Evolutionary conservation across 2,113 vertebrate species (phyloP).

Genomic region (Agelaius tricolor): DNA sequence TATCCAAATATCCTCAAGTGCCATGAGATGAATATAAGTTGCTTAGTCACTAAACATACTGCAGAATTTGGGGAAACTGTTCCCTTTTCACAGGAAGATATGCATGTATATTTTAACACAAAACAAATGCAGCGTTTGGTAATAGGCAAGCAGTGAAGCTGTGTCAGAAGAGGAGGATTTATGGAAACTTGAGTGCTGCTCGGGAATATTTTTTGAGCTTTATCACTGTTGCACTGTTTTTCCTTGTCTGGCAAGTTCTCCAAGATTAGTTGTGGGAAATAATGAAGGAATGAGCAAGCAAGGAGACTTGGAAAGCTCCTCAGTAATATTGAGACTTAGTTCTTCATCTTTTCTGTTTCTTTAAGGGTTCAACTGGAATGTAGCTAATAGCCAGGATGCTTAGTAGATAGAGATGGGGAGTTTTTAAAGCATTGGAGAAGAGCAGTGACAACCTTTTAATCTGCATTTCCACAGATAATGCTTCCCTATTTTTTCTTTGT

Average conservation of each 20-base stretch:
- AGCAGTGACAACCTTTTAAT: background rate
- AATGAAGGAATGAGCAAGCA: background rate
- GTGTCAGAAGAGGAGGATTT: background rate
- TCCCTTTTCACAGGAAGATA: background rate
- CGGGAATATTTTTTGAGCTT: background rate
- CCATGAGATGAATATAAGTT: background rate
- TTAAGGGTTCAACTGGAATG: background rate
- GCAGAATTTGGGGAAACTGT: background rate
- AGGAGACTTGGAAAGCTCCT: background rate
- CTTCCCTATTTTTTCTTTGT: background rate
- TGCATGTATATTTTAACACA: background rate
- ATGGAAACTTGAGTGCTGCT: background rate
- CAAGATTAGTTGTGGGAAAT: background rate
- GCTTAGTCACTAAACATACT: background rate
- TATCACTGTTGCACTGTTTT: background rate
- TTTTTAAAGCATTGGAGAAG: background rate
- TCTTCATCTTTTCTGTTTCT: background rate
- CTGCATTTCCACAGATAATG: background rate
- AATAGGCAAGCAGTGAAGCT: background rate
- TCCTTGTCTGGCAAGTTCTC: background rate
- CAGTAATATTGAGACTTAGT: background rate
- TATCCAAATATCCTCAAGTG: background rate
- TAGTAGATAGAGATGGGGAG: background rate
- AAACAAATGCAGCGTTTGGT: background rate
- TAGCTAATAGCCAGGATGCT: background rate